Conservation (phyloP, 2,888 invertebrate genomes). For the Teinopalpus imperialis region DNA sequence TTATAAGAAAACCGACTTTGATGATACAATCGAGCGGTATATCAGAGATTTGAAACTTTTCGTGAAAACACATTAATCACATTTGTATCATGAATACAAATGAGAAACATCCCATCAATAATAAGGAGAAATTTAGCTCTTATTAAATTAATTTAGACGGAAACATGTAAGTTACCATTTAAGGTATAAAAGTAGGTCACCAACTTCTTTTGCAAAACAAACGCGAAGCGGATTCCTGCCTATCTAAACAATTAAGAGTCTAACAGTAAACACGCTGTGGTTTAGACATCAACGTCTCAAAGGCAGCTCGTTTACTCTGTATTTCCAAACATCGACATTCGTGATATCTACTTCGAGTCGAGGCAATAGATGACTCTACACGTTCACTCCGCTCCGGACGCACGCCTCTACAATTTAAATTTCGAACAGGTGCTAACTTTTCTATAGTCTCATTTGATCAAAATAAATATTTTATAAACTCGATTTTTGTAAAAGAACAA, state of each 20-base stretch:
- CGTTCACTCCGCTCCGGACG: slow-evolving; percentile 57
- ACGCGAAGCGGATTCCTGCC: slow-evolving; percentile 44
- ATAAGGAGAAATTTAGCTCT: slow-evolving; percentile 10
- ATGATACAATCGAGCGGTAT: slow-evolving; percentile 11
- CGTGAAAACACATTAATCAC: slow-evolving; percentile 6
- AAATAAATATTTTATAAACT: background rate
- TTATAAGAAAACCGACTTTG: slow-evolving; percentile 16
- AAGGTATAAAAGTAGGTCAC: slow-evolving; percentile 13
- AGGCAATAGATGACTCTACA: slow-evolving; percentile 34
- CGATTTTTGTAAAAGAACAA: background rate
- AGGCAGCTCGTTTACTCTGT: slow-evolving; percentile 42
- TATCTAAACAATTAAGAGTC: slow-evolving; percentile 45
- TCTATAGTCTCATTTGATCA: background rate
- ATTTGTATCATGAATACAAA: slow-evolving; percentile 16
- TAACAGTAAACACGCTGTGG: slow-evolving; percentile 45
- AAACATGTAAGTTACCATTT: background rate
- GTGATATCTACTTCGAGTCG: slow-evolving; percentile 18
- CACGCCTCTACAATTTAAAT: slow-evolving; percentile 49
- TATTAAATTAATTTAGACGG: slow-evolving; percentile 11
- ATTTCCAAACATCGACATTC: slow-evolving; percentile 22
- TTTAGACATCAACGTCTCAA: slow-evolving; percentile 60
- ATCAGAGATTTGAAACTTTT: slow-evolving; percentile 4
- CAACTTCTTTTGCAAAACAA: slow-evolving; percentile 32
- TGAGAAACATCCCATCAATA: slow-evolving; percentile 4
- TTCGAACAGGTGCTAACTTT: slow-evolving; percentile 16